phyloP scores from a whole-genome alignment of 1,140 invertebrate genomes.

The honey bee (Apis mellifera) region DNA sequence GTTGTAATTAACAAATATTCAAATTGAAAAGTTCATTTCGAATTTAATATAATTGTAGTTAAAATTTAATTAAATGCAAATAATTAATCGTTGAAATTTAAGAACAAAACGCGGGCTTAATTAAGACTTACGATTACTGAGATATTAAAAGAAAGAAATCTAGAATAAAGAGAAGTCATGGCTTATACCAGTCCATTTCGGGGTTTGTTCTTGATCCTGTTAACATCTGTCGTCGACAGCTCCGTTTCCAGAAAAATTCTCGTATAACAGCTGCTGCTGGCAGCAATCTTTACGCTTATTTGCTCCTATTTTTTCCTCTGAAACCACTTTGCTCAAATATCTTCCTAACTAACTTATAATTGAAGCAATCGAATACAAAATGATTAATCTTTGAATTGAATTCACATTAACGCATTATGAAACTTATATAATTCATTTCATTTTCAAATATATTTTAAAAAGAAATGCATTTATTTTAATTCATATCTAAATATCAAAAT shows the following conservation, averaged over 20 bases:
- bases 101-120: too few relatives aligned
- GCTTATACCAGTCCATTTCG: constrained; percentile 33
- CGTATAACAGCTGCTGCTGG: constrained; percentile 44
- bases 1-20: too few relatives aligned
- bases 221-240: constrained; percentile 60
- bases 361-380: not conserved
- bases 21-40: too few relatives aligned
- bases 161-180: not conserved
- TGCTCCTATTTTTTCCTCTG: constrained; percentile 28
- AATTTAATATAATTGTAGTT: too few relatives aligned
- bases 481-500: not conserved
- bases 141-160: constrained; percentile 2
- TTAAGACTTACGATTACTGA: too few relatives aligned
- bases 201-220: constrained; percentile 48
- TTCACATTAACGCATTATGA: too few relatives aligned
- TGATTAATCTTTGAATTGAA: not conserved
- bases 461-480: not conserved
- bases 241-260: constrained; percentile 45
- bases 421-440: not conserved
- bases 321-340: not conserved
- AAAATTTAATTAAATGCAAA: too few relatives aligned
- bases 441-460: not conserved
- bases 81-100: too few relatives aligned
- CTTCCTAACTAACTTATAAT: constrained; percentile 16
- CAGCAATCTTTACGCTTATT: constrained; percentile 36